phyloP scores from a whole-genome alignment of 2,888 invertebrate genomes.

The Agrochola litura region DNA sequence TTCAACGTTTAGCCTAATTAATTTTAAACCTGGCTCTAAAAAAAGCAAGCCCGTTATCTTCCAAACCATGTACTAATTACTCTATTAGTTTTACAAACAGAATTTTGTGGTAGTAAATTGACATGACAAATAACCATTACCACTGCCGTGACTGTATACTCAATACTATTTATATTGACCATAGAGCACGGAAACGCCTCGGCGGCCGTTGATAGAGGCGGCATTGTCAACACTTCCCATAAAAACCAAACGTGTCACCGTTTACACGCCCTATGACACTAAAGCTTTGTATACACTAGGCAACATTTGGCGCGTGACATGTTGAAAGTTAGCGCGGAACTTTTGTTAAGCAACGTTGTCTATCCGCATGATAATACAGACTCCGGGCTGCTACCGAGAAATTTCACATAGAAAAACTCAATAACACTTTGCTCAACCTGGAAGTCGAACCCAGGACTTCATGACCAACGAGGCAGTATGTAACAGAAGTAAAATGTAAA shows the following conservation, averaged over 20 bases:
- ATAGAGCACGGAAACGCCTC: background rate
- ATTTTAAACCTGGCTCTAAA: background rate
- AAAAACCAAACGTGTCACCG: background rate
- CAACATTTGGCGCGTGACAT: no score
- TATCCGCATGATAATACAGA: no score
- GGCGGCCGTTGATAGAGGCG: background rate
- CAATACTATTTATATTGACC: background rate
- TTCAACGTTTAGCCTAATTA: background rate
- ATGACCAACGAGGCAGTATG: no score
- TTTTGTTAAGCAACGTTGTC: no score
- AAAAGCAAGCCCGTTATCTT: background rate
- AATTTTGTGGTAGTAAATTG: constrained; percentile 10
- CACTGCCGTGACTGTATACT: constrained; percentile 12
- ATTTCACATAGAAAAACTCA: no score
- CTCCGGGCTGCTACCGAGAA: no score
- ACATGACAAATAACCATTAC: constrained; percentile 18
- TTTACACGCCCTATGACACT: no score
- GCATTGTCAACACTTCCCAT: background rate
- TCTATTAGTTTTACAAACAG: constrained; percentile 28
- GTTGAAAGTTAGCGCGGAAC: no score
- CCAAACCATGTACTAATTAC: background rate
- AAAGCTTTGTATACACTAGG: no score
- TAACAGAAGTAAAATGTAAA: background rate
- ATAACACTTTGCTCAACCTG: no score
- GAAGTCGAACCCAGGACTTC: no score